Evolutionary conservation across 2,797 vertebrate genomes (phyloP).

Genomic region (Nothura maculosa): DNA sequence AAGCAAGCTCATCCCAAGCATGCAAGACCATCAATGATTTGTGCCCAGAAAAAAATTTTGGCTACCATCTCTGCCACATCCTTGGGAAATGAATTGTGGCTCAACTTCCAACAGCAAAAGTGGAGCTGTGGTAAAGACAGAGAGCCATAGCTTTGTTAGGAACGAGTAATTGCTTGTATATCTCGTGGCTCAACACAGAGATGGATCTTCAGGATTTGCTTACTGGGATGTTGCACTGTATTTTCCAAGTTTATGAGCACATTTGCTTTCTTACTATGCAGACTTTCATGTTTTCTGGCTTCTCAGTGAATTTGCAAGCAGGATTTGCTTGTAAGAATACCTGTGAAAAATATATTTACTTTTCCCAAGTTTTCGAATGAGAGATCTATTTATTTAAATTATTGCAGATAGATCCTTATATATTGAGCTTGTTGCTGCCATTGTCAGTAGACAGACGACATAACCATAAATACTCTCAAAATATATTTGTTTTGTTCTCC

Average conservation of each 20-base stretch:
- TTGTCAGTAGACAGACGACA: not conserved
- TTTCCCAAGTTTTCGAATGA: not conserved
- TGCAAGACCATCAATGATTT: not conserved
- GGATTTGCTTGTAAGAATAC: not conserved
- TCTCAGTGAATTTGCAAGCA: not conserved
- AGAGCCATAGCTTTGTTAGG: not conserved
- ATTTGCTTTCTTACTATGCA: not conserved
- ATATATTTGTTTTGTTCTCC: not conserved
- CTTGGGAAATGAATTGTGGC: not conserved
- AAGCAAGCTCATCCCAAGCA: not conserved
- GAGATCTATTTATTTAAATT: not conserved
- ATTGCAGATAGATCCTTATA: not conserved
- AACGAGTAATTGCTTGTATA: not conserved
- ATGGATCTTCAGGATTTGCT: not conserved
- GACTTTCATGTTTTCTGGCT: not conserved
- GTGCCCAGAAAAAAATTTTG: not conserved
- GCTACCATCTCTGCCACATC: not conserved
- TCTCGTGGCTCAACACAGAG: not conserved
- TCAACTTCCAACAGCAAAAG: not conserved
- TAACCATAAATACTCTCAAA: not conserved
- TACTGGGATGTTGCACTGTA: not conserved
- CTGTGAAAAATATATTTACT: not conserved
- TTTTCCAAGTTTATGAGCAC: not conserved
- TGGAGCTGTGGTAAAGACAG: not conserved
- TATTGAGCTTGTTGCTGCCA: not conserved